phyloP scores from a whole-genome alignment of 2,113 vertebrate species.

The Neotoma lepida region DNA sequence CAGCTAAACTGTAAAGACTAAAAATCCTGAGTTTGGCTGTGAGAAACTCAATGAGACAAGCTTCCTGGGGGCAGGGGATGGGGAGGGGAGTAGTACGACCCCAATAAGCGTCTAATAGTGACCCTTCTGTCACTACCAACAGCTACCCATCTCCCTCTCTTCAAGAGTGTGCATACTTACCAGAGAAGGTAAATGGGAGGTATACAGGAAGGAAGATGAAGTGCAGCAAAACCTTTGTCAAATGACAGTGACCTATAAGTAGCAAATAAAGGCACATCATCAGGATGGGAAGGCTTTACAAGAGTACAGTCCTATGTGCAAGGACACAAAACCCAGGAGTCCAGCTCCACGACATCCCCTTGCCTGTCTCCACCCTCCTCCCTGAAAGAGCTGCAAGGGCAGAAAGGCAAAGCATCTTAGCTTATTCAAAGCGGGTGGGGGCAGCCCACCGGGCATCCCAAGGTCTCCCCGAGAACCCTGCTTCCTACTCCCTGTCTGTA shows the following conservation, averaged over 20 bases:
- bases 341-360: neutral
- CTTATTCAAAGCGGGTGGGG: slow-evolving; percentile 28
- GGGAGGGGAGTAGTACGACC: neutral
- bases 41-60: slow-evolving; percentile 42
- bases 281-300: slow-evolving; percentile 83
- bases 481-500: slow-evolving; percentile 66
- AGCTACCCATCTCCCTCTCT: slow-evolving; percentile 53
- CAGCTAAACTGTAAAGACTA: slow-evolving; percentile 12
- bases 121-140: slow-evolving; percentile 59
- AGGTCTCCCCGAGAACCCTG: slow-evolving; percentile 63
- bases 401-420: slow-evolving; percentile 51
- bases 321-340: slow-evolving; percentile 24
- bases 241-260: slow-evolving; percentile 97
- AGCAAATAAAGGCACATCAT: slow-evolving; percentile 93
- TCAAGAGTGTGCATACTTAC: slow-evolving; percentile 92
- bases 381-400: neutral
- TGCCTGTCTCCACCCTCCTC: neutral
- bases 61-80: neutral
- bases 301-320: neutral
- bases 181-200: slow-evolving; percentile 92
- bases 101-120: slow-evolving; percentile 57
- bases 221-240: slow-evolving; percentile 94
- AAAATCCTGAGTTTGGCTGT: slow-evolving; percentile 65
- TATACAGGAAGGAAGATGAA: slow-evolving; percentile 91
- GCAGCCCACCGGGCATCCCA: slow-evolving; percentile 50